These are phyloP conservation scores for Octopus sinensis DNA, from an alignment of 1,140 invertebrate genomes.

Conservation along the genomic window DNA sequence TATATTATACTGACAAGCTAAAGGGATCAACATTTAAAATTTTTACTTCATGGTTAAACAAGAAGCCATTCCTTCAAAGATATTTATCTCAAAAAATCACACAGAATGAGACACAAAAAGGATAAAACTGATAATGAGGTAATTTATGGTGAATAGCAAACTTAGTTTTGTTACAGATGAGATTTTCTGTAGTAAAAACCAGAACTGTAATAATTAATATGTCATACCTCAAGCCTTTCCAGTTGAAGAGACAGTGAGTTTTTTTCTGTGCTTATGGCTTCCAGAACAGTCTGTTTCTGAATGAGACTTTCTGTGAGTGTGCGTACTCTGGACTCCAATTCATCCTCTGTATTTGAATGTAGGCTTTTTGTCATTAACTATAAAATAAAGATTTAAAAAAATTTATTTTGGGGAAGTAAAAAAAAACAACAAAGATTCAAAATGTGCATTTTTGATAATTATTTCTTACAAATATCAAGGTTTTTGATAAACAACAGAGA, in stretches of 20 bases:
- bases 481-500: neutral
- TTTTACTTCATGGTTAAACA: no score
- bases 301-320: slow-evolving; percentile 76
- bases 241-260: slow-evolving; percentile 76
- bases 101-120: no score
- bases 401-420: neutral
- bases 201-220: no score
- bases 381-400: slow-evolving; percentile 28
- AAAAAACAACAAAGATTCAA: neutral
- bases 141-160: no score
- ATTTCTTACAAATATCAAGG: neutral
- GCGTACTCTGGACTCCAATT: slow-evolving; percentile 70
- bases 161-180: no score
- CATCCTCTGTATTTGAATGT: slow-evolving; percentile 61
- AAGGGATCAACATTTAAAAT: no score
- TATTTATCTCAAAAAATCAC: no score
- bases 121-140: no score
- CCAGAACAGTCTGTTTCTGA: slow-evolving; percentile 74
- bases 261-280: slow-evolving; percentile 73
- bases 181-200: no score
- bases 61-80: no score
- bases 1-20: no score
- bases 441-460: neutral
- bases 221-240: slow-evolving; percentile 70
- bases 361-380: slow-evolving; percentile 59